Base-by-base conservation (phyloP, 2,113 vertebrate species). In the Ictalurus furcatus region DNA sequence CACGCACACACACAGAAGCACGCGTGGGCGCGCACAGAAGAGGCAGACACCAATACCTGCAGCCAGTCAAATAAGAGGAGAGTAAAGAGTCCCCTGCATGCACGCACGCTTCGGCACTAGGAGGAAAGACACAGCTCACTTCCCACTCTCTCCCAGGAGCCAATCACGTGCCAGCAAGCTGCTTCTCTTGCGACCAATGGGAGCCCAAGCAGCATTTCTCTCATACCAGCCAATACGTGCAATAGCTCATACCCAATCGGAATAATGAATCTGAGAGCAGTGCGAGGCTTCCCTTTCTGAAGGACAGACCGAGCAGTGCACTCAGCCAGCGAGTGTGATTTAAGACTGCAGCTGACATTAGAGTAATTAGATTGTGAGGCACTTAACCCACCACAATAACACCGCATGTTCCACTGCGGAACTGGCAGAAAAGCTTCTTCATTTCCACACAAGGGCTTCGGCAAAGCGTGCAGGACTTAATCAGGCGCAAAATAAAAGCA, bases 21-120 rank as follows among this genome's bases (percentile, higher is more conserved):
- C 84, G 67, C 84, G 85, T 78, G 85, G 85, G 73, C 73, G 58
- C 54, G 34, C 58, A 30, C 71, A 76, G 56, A 76, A 88, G 90
- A 95, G 92, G 93, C 93, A 95, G 92, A 93, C 94, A 92, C 93
- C 94, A 93, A 92, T 94, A 95, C 93, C 94, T 94, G 78, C 93
- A 96, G 94, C 94, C 94, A 94, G 94, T 96, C 94, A 91, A 93
- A 95, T 94, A 94, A 95, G 86, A 92, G 93, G 90, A 92, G 92
- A 92, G 94, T 93, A 95, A 92, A 92, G 93, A 94, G 90, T 94
- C 94, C 93, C 92, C 76, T 86, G 93, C 94, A 94, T 94, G 93
- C 94, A 95, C 94, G 93, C 93, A 88, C 93, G 92, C 93, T 92
- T 92, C 93, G 92, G 94, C 92, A 92, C 93, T 93, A 93, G 90